Conservation (phyloP, 2,113 vertebrate species). For the Verasper variegatus region DNA sequence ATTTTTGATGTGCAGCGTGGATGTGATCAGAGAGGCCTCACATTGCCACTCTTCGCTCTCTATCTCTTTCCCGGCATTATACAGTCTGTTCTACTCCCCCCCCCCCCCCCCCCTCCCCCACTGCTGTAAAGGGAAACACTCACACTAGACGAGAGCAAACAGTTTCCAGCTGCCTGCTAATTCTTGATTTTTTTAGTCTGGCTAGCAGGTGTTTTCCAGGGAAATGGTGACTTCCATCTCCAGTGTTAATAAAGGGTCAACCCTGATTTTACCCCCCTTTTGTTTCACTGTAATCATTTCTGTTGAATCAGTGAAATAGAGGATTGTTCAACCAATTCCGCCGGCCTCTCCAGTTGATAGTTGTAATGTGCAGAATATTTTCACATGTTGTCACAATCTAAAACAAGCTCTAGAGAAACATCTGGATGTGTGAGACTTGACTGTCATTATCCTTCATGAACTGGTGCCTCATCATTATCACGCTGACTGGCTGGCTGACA, state of each 20-base stretch:
- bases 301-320: background rate
- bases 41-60: constrained; percentile 39
- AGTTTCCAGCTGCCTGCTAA: constrained; percentile 75
- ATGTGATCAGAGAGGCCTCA: constrained; percentile 72
- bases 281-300: background rate
- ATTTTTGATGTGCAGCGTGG: constrained; percentile 72
- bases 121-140: constrained; percentile 54
- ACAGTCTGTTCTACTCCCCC: constrained; percentile 55
- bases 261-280: background rate
- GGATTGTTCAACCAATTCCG: constrained; percentile 1
- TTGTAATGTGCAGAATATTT: too few relatives aligned
- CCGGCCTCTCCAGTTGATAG: too few relatives aligned
- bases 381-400: constrained; percentile 14
- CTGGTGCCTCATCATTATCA: constrained; percentile 57
- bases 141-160: constrained; percentile 64
- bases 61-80: constrained; percentile 52
- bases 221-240: constrained; percentile 38
- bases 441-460: constrained; percentile 60
- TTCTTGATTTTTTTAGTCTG: constrained; percentile 59
- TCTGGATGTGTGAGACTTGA: constrained; percentile 43
- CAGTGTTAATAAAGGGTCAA: constrained; percentile 13
- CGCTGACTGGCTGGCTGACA: constrained; percentile 65
- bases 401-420: constrained; percentile 40
- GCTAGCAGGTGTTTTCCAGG: constrained; percentile 52
- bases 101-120: background rate